Evolutionary conservation across 2,888 invertebrate species (phyloP), one percentile per base, ranked within the genome.

Genomic region (Drosophila diplacantha): DNA sequence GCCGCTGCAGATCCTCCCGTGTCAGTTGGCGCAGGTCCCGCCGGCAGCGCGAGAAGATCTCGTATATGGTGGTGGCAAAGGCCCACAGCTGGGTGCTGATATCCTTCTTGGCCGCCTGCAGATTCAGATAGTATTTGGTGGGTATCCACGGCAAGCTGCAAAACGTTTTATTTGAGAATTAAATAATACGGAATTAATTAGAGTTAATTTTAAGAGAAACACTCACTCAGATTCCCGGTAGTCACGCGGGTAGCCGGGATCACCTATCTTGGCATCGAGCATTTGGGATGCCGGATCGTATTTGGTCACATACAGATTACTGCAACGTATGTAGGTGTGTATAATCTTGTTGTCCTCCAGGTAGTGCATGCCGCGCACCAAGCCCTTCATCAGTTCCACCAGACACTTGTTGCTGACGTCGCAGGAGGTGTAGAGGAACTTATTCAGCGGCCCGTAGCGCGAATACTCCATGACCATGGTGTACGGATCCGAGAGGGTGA

Each of bases 11-110:
- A 3, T 67, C 52, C 2, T 49, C 59, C 24, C 44, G 66, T 3
- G 24, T 14, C 12, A 58, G 3, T 0, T 2, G 43, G 3, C 43
- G 65, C 11, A 74, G 63, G 32, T 85, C 84, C 0, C 58, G 53
- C 20, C 89, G 90, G 1, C 96, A 97, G 74, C 91, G 93, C 0
- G 94, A 93, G 89, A 97, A 97, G 74, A 97, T 94, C 88, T 97
- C 95, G 95, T 96, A 97, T 18, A 97, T 87, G 0, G 96, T 96
- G 5, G 97, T 97, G 0, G 95, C 96, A 85, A 95, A 93, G 6
- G 97, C 96, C 95, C 96, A 98, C 22, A 96, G 92, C 84, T 97
- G 97, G 12, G 95, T 94, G 53, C 92, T 90, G 0, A 91, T 90
- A 20, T 93, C 93, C 11, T 90, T 89, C 85, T 91, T 92, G 14